Evolutionary conservation across 2,113 vertebrate species (phyloP).

Genomic region (Copsychus sechellarum): DNA sequence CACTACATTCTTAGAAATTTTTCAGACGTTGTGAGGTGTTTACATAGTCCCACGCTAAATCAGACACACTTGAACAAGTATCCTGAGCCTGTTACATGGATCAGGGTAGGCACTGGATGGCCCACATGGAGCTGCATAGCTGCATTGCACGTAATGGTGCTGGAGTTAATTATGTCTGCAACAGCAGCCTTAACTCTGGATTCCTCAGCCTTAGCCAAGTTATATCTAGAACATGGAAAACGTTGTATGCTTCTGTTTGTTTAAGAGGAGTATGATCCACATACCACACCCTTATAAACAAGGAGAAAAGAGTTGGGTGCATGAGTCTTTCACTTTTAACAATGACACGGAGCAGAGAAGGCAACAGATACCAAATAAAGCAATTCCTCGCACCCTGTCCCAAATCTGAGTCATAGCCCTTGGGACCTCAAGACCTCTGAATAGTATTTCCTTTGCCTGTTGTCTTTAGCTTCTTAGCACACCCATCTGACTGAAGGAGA

Average conservation of each 20-base stretch:
- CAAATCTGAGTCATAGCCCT: constrained; percentile 54
- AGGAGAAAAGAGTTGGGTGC: neutral
- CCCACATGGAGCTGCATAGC: neutral
- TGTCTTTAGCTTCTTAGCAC: constrained; percentile 45
- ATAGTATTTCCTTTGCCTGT: constrained; percentile 40
- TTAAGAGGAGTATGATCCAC: neutral
- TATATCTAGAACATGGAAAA: neutral
- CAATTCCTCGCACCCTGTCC: constrained; percentile 33
- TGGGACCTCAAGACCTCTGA: constrained; percentile 14
- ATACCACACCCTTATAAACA: neutral
- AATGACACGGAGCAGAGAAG: neutral
- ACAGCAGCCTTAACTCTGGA: neutral
- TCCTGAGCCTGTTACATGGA: neutral
- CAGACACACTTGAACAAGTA: neutral
- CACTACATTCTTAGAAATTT: neutral
- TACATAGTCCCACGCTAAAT: neutral
- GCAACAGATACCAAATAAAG: constrained; percentile 46
- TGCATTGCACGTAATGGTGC: neutral
- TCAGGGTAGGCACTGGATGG: neutral
- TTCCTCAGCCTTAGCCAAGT: constrained; percentile 26
- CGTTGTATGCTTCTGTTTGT: neutral
- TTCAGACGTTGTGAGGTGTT: neutral
- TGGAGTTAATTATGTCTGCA: neutral
- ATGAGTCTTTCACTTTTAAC: neutral
- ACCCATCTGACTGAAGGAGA: neutral